A percentile compares a stretch with the other conserved stretches of the same genome.
These are phyloP conservation scores for Cataglyphis rosenhaueri DNA, from an alignment of 2,888 invertebrate genomes.

Conservation along the genomic window DNA sequence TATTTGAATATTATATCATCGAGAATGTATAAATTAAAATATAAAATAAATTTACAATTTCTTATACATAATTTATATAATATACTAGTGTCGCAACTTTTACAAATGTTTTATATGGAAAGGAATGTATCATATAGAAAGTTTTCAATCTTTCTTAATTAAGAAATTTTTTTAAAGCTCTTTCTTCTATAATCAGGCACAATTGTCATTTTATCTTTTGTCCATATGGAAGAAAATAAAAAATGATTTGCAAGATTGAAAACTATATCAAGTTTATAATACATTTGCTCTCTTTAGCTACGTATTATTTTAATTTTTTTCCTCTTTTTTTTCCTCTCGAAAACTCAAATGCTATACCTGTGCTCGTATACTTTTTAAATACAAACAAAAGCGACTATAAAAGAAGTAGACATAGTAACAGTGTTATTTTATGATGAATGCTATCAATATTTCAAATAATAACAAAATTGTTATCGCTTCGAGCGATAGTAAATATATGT, in stretches of 20 bases:
- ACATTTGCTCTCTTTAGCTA: not conserved
- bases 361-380: not conserved
- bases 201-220: not conserved
- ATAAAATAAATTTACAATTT: not conserved
- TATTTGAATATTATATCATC: not conserved
- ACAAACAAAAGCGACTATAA: not conserved
- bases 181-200: not conserved
- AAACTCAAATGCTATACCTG: not conserved
- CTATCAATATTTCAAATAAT: not conserved
- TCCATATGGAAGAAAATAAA: not conserved
- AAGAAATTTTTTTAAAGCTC: not conserved
- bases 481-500: not conserved
- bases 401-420: not conserved
- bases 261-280: not conserved
- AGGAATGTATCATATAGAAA: not conserved
- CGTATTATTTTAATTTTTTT: not conserved
- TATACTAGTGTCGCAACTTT: not conserved
- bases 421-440: not conserved
- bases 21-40: not conserved
- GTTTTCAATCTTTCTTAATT: not conserved
- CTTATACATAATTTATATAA: not conserved
- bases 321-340: not conserved
- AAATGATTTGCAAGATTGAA: not conserved
- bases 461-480: constrained; percentile 22
- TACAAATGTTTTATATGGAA: not conserved